These are phyloP conservation scores for Anthophora plumipes DNA, from an alignment of 2,888 invertebrate genomes.

Conservation along the genomic window DNA sequence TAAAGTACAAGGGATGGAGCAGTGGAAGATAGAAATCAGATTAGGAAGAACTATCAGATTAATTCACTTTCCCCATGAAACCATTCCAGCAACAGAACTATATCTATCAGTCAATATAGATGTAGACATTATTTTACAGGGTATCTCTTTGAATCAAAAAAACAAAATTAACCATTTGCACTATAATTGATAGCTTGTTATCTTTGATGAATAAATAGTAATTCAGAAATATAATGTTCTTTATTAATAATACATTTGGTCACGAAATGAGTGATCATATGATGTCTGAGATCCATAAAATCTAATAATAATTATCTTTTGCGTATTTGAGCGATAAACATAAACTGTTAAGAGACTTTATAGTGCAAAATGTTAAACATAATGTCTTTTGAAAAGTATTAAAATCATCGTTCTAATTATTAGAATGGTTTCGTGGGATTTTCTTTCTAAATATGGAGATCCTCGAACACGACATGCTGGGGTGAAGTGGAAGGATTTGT, in stretches of 20 bases:
- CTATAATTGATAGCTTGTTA: no score
- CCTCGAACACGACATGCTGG: neutral
- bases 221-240: no score
- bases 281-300: no score
- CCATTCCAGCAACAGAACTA: slow-evolving; percentile 8
- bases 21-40: neutral
- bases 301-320: no score
- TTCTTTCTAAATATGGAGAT: neutral
- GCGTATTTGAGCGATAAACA: no score
- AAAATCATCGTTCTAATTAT: neutral
- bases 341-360: no score
- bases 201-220: no score
- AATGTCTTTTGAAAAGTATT: no score
- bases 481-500: slow-evolving; percentile 73
- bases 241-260: no score
- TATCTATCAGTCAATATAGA: neutral
- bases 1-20: neutral
- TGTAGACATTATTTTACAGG: neutral
- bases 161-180: neutral
- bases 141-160: no score
- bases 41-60: slow-evolving; percentile 5
- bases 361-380: no score
- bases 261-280: no score
- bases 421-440: slow-evolving; percentile 45
- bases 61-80: slow-evolving; percentile 1